phyloP scores from a whole-genome alignment of 2,797 vertebrate genomes.

The Gymnoscopelus microlampas region DNA sequence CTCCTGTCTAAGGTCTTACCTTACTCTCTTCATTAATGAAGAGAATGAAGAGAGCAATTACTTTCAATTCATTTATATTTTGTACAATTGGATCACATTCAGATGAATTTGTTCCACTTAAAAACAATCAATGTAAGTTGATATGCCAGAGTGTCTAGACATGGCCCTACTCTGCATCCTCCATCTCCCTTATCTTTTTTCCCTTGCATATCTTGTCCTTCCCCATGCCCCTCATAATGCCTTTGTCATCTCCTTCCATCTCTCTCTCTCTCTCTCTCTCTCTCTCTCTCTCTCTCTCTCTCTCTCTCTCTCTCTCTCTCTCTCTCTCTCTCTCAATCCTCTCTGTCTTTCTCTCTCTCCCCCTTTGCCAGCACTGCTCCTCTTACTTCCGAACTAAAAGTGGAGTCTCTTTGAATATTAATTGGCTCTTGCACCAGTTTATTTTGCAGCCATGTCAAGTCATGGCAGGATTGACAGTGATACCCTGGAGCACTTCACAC shows the following conservation, averaged over 20 bases:
- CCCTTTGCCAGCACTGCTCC: constrained; percentile 36
- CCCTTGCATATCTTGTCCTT: constrained; percentile 40
- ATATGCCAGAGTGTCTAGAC: background rate
- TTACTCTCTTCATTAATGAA: constrained; percentile 24
- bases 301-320: background rate
- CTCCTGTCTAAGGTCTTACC: background rate
- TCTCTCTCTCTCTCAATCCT: background rate
- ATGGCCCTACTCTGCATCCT: constrained; percentile 12
- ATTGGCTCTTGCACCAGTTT: constrained; percentile 75
- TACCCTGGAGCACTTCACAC: constrained; percentile 62
- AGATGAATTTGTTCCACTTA: constrained; percentile 35
- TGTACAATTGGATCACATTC: constrained; percentile 41
- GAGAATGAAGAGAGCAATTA: background rate
- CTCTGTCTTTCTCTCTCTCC: constrained; percentile 12
- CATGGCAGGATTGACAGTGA: constrained; percentile 63
- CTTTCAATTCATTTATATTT: constrained; percentile 43
- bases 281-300: background rate
- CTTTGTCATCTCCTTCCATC: constrained; percentile 20
- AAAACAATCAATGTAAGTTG: constrained; percentile 22
- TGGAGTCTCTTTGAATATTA: constrained; percentile 72
- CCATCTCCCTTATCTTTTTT: constrained; percentile 37
- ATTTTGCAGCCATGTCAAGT: constrained; percentile 46
- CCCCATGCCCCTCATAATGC: constrained; percentile 22
- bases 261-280: constrained; percentile 26
- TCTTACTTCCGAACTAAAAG: constrained; percentile 57